phyloP scores from a whole-genome alignment of 2,113 vertebrate genomes.

The Prionailurus bengalensis region DNA sequence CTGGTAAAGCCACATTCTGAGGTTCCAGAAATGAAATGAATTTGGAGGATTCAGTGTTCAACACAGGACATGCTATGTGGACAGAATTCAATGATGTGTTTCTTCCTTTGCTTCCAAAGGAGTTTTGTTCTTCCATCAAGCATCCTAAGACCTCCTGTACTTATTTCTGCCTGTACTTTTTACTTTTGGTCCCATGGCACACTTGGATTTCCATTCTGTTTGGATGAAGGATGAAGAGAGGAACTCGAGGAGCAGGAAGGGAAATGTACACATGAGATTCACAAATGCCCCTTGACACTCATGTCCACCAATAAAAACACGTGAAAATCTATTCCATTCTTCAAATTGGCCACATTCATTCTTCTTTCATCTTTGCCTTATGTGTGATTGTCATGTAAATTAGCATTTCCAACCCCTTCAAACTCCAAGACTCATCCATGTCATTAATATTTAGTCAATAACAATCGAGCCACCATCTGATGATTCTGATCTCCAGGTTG shows the following conservation, averaged over 20 bases:
- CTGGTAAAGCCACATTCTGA: background rate
- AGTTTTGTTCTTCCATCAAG: background rate
- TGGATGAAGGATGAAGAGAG: background rate
- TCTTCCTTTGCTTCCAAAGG: background rate
- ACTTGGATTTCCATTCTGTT: background rate
- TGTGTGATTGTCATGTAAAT: background rate
- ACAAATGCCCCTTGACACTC: background rate
- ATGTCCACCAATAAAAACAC: background rate
- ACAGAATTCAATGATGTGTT: background rate
- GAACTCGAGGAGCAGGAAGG: background rate
- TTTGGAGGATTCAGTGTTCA: background rate
- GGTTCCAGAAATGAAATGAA: background rate
- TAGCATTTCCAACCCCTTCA: background rate
- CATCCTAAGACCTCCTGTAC: background rate
- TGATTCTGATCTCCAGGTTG: background rate
- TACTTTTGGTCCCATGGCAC: background rate
- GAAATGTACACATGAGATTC: background rate
- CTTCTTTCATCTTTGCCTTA: background rate
- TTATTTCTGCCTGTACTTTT: background rate
- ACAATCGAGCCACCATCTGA: background rate
- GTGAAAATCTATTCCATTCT: background rate
- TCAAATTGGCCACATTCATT: background rate
- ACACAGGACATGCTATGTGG: background rate
- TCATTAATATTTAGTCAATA: background rate
- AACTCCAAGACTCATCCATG: background rate